A percentile compares a stretch with the other conserved stretches of the same genome.
phyloP scores from a whole-genome alignment of 2,888 invertebrate genomes.

The Noctua janthina region DNA sequence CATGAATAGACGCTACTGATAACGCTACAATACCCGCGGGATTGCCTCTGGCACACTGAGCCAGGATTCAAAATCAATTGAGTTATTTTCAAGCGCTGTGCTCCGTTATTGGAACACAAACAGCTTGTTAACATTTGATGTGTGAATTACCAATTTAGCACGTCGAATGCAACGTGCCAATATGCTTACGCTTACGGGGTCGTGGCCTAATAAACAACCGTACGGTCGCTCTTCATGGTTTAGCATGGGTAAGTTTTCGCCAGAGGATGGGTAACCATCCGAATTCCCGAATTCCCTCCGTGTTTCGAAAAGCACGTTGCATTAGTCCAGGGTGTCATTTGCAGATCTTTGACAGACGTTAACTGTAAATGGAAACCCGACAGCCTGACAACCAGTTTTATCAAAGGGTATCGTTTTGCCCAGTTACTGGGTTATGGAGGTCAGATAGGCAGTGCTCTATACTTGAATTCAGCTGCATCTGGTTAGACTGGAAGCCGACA shows the following conservation, averaged over 20 bases:
- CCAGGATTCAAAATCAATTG: conserved; percentile 9
- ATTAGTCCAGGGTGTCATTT: not conserved
- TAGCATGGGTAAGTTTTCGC: not conserved
- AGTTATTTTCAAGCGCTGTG: conserved; percentile 21
- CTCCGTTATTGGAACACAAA: conserved; percentile 30
- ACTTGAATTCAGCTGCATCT: not conserved
- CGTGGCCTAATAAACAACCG: not conserved
- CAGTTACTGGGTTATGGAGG: not conserved
- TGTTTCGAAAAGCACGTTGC: not conserved
- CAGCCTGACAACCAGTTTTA: not conserved
- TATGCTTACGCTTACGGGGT: not conserved
- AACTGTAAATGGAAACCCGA: not conserved
- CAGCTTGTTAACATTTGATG: conserved; percentile 14
- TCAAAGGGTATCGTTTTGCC: not conserved
- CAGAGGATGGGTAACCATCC: not conserved
- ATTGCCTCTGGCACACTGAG: not conserved
- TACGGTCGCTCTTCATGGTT: no score
- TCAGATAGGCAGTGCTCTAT: not conserved
- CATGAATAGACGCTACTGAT: not conserved
- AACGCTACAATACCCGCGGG: not conserved
- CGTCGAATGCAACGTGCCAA: not conserved
- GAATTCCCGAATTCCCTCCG: not conserved
- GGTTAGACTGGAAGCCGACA: not conserved
- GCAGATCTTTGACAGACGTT: not conserved
- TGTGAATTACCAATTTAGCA: conserved; percentile 9